Evolutionary conservation across 2,888 invertebrate species (phyloP).

Genomic region (Trichogramma dendrolimi): DNA sequence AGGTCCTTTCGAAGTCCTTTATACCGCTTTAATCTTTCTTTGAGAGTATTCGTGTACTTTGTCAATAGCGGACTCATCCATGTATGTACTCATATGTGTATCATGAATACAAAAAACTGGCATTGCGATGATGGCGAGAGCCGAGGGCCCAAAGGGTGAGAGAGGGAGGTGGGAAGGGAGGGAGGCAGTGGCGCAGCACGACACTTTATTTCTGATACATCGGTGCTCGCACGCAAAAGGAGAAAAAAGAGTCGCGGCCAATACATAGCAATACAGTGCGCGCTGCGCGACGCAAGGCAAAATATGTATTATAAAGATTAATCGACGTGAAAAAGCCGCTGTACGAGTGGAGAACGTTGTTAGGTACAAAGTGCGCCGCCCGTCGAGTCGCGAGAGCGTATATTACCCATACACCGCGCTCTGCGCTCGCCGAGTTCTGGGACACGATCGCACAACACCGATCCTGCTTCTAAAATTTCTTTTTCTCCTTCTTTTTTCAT

Average conservation of each 20-base stretch:
- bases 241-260: too few species aligned
- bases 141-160: not conserved
- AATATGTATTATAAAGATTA: conserved; percentile 50
- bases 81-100: too few species aligned
- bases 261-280: conserved; percentile 24
- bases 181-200: conserved; percentile 38
- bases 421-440: conserved; percentile 24
- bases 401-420: conserved; percentile 42
- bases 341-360: conserved; percentile 41
- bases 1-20: too few species aligned
- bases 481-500: too few species aligned
- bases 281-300: conserved; percentile 29
- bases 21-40: too few species aligned
- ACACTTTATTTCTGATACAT: conserved; percentile 47
- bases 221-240: conserved; percentile 33
- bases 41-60: conserved; percentile 3
- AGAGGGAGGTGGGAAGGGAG: not conserved
- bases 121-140: too few species aligned
- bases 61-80: conserved; percentile 4
- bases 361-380: conserved; percentile 51
- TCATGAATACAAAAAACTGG: too few species aligned
- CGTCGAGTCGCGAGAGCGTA: conserved; percentile 43
- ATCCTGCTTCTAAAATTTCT: too few species aligned
- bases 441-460: too few species aligned
- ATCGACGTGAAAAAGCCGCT: conserved; percentile 49